phyloP scores from a whole-genome alignment of 1,140 invertebrate species.

The Drosophila subpulchrella region DNA sequence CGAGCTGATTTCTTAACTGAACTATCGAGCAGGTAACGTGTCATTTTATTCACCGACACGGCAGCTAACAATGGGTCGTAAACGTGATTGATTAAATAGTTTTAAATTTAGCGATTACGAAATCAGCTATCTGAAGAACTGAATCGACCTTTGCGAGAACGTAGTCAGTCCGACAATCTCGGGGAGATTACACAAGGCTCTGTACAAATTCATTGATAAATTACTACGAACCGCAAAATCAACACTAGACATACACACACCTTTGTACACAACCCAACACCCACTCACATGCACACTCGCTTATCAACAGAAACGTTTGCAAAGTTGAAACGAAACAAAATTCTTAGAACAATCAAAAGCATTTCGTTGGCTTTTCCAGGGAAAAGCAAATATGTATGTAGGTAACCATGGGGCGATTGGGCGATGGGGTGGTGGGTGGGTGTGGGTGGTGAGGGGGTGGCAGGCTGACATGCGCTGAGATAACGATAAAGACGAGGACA shows the following conservation, averaged over 20 bases:
- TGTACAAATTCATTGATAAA: conserved; percentile 72
- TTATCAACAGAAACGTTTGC: conserved; percentile 56
- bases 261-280: background rate
- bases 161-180: conserved; percentile 15
- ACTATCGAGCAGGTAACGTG: background rate
- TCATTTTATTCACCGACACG: conserved; percentile 34
- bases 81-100: conserved; percentile 45
- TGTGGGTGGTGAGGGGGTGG: background rate
- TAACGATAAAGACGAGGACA: conserved; percentile 1
- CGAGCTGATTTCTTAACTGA: conserved; percentile 35
- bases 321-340: conserved; percentile 63
- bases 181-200: conserved; percentile 41
- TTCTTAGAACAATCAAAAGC: conserved; percentile 81
- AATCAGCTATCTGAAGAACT: conserved; percentile 26
- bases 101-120: conserved; percentile 65
- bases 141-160: conserved; percentile 33
- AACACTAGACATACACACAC: conserved; percentile 14
- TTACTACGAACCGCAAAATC: conserved; percentile 62
- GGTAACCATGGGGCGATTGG: conserved; percentile 1
- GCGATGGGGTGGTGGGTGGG: background rate
- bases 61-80: conserved; percentile 12
- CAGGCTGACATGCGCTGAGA: conserved; percentile 1
- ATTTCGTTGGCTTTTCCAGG: conserved; percentile 66
- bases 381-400: conserved; percentile 75
- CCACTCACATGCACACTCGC: conserved; percentile 14